These are phyloP conservation scores for Bos indicus DNA, from an alignment of 2,113 vertebrate genomes.

Conservation along the genomic window DNA sequence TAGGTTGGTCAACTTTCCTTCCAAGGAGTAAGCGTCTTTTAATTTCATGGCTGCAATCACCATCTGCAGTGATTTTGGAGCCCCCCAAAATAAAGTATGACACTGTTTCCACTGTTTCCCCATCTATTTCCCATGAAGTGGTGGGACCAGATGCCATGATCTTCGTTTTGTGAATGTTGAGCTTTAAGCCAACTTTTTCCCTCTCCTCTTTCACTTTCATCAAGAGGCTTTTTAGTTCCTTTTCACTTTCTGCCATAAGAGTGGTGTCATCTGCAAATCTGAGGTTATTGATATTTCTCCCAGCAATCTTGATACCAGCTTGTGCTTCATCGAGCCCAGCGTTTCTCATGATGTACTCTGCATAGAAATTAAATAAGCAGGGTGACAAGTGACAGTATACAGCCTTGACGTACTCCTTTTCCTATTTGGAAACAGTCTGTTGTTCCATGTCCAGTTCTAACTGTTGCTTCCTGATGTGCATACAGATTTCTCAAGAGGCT, in stretches of 20 bases:
- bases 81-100: fast-evolving
- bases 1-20: background rate
- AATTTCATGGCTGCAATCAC: background rate
- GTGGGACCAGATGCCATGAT: background rate
- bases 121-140: background rate
- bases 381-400: background rate
- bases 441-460: background rate
- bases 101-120: background rate
- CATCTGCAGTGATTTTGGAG: background rate
- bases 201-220: background rate
- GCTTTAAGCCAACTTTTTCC: background rate
- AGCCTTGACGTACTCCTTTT: background rate
- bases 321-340: no score
- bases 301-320: no score
- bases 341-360: no score
- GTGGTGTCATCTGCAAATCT: background rate
- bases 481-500: background rate
- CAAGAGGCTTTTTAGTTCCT: background rate
- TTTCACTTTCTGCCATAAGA: background rate
- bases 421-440: background rate
- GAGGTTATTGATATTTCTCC: background rate
- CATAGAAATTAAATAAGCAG: background rate
- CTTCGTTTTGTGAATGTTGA: background rate
- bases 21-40: background rate
- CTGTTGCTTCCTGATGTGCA: background rate